Evolutionary conservation across 2,797 vertebrate species (phyloP).

Genomic region (Botia almorhae): DNA sequence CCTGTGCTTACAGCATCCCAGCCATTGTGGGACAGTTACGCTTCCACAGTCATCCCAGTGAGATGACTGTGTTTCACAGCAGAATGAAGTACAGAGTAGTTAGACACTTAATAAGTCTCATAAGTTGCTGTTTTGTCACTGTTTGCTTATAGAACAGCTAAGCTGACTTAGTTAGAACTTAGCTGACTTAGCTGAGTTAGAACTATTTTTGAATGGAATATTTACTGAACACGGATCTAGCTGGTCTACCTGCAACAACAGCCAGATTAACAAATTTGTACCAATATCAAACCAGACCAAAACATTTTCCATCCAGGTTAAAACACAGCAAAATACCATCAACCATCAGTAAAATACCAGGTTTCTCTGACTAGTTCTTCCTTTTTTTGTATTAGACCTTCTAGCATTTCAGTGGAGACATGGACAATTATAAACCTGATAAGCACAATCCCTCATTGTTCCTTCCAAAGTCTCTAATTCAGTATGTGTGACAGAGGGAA

Average conservation of each 20-base stretch:
- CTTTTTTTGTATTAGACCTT: constrained; percentile 39
- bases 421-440: constrained; percentile 71
- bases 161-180: too few species aligned
- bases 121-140: background rate
- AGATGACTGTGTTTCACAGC: background rate
- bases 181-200: too few species aligned
- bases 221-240: too few species aligned
- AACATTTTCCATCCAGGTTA: too few species aligned
- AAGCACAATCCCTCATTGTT: constrained; percentile 75
- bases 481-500: constrained; percentile 70
- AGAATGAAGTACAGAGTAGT: background rate
- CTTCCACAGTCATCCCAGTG: background rate
- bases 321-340: too few species aligned
- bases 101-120: background rate
- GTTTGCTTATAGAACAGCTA: too few species aligned
- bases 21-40: constrained; percentile 16
- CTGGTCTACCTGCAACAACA: background rate
- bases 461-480: constrained; percentile 71
- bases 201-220: too few species aligned
- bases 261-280: background rate
- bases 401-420: constrained; percentile 63
- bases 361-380: constrained; percentile 45
- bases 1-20: constrained; percentile 18
- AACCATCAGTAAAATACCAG: background rate
- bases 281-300: background rate